A percentile compares a stretch with the other conserved stretches of the same genome.
phyloP scores from a whole-genome alignment of 2,113 vertebrate genomes.

The Natator depressus region DNA sequence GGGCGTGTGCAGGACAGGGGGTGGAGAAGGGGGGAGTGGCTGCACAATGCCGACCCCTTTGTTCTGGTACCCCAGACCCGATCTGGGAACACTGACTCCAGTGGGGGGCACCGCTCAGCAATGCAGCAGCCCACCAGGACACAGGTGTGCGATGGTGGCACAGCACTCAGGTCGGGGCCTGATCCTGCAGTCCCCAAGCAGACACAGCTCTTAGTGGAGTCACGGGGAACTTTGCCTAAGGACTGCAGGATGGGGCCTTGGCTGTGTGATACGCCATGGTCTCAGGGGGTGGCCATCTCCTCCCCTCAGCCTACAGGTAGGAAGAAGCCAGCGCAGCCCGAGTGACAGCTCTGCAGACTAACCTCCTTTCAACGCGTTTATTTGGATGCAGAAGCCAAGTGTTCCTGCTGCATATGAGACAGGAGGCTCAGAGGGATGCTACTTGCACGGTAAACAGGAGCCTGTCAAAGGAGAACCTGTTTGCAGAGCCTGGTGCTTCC shows the following conservation, averaged over 20 bases:
- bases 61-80: not conserved
- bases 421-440: not conserved
- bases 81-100: not conserved
- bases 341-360: accelerated
- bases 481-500: not conserved
- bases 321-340: not conserved
- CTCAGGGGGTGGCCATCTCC: not conserved
- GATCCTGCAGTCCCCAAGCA: not conserved
- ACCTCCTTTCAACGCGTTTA: slow-evolving; percentile 4
- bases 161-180: too few species aligned
- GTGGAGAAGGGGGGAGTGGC: accelerated
- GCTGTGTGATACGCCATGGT: not conserved
- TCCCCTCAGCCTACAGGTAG: not conserved
- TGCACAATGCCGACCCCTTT: not conserved
- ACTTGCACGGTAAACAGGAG: slow-evolving; percentile 35
- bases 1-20: accelerated
- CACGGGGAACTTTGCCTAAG: not conserved
- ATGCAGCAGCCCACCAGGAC: too few species aligned
- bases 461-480: not conserved
- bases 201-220: not conserved
- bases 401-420: not conserved
- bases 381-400: not conserved
- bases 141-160: not conserved
- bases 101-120: too few species aligned
- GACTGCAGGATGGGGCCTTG: not conserved